Conservation (phyloP, 53 echinoderm and acorn worm species). For the Antedon mediterranea region DNA sequence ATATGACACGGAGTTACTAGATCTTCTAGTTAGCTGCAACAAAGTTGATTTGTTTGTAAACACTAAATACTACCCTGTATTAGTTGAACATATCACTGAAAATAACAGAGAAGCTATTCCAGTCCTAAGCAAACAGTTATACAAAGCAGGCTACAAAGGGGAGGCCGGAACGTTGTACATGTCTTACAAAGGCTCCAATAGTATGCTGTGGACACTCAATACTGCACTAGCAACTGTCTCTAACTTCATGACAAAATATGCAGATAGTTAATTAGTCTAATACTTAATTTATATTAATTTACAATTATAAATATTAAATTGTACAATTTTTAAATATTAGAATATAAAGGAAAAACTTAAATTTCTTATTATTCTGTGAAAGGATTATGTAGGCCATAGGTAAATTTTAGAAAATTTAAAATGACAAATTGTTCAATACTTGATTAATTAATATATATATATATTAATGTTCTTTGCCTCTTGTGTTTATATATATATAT, state of each 20-base stretch:
- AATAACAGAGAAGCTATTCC: background rate
- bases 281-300: no score
- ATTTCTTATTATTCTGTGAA: no score
- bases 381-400: no score
- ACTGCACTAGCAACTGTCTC: slow-evolving; percentile 49
- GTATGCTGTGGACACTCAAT: slow-evolving; percentile 60
- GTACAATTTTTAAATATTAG: no score
- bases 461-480: no score
- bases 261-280: background rate
- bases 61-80: slow-evolving; percentile 44
- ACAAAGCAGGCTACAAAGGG: slow-evolving; percentile 36
- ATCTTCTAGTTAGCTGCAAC: slow-evolving; percentile 29
- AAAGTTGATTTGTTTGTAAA: slow-evolving; percentile 26
- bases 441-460: no score
- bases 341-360: no score
- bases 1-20: slow-evolving; percentile 45
- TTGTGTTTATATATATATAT: no score
- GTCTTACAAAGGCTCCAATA: slow-evolving; percentile 42
- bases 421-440: no score
- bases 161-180: slow-evolving; percentile 67
- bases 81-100: slow-evolving; percentile 9
- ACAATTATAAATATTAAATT: no score
- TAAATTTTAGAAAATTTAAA: no score
- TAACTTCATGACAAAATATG: slow-evolving; percentile 56
- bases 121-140: slow-evolving; percentile 42